phyloP scores from a whole-genome alignment of 2,797 vertebrate genomes.

The Sebastes hubbsi region DNA sequence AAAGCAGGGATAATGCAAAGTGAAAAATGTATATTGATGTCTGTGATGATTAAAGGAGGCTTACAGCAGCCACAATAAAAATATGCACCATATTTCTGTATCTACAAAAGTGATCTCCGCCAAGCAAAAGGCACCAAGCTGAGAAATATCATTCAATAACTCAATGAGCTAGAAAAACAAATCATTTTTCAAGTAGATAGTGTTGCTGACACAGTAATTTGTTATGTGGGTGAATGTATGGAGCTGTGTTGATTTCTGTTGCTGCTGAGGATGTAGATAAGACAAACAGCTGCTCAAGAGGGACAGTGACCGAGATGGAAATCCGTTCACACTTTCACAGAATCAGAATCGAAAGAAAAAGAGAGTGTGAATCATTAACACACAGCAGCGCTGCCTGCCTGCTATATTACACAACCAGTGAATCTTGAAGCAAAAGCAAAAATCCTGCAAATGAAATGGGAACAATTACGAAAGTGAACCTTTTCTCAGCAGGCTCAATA shows the following conservation, averaged over 20 bases:
- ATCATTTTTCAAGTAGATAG: conserved; percentile 11
- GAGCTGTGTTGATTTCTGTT: not conserved
- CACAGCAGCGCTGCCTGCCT: conserved; percentile 10
- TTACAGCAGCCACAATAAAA: conserved; percentile 10
- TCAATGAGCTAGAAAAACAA: not conserved
- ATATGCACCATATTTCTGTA: not conserved
- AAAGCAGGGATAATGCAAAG: not conserved
- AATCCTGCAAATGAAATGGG: conserved; percentile 25
- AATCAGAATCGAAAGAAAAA: conserved; percentile 39
- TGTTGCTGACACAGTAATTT: conserved; percentile 18
- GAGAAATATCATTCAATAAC: not conserved
- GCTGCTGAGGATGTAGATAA: conserved; percentile 9
- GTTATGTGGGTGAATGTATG: not conserved
- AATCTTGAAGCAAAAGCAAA: conserved; percentile 25
- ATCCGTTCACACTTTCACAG: conserved; percentile 21
- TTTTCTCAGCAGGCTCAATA: conserved; percentile 14
- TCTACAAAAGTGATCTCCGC: not conserved
- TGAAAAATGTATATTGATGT: not conserved
- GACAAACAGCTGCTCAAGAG: conserved; percentile 16
- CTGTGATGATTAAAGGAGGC: not conserved
- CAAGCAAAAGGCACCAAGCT: not conserved
- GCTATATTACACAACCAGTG: conserved; percentile 41
- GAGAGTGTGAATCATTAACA: conserved; percentile 40
- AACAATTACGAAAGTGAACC: not conserved
- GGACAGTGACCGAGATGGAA: conserved; percentile 9